Evolutionary conservation across 2,797 vertebrate species (phyloP).

Genomic region (Takifugu ocellatus): DNA sequence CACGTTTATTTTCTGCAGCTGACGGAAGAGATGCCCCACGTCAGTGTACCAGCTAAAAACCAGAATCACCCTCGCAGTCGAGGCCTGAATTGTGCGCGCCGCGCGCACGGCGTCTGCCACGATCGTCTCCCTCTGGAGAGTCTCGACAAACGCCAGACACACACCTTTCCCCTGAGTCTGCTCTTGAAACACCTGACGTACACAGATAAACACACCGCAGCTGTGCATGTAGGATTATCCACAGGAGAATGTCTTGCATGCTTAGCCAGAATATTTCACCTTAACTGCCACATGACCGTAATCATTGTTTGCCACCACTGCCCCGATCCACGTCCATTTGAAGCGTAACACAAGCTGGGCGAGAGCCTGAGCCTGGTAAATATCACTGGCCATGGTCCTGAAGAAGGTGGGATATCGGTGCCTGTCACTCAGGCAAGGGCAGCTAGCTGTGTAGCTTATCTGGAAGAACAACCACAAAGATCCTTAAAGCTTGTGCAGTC

Average conservation of each 20-base stretch:
- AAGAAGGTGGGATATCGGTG: constrained; percentile 57
- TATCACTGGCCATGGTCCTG: constrained; percentile 75
- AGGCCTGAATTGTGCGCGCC: constrained; percentile 66
- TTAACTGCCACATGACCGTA: constrained; percentile 70
- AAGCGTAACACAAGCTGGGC: constrained; percentile 67
- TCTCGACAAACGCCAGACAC: constrained; percentile 73
- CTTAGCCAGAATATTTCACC: constrained; percentile 19
- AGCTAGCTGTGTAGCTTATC: constrained; percentile 74
- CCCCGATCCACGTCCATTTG: constrained; percentile 75
- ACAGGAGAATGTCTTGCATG: too few species aligned
- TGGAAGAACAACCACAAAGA: constrained; percentile 32
- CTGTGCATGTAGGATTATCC: too few species aligned
- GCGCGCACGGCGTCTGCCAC: constrained; percentile 55
- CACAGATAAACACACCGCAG: background rate
- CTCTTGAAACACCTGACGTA: constrained; percentile 48
- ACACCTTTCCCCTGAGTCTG: constrained; percentile 54
- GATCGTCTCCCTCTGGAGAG: constrained; percentile 61
- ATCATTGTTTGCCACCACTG: constrained; percentile 68
- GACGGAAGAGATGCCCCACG: constrained; percentile 62
- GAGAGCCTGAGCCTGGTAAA: constrained; percentile 69
- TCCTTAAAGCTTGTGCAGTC: too few species aligned
- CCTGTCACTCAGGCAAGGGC: constrained; percentile 64
- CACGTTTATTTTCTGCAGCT: constrained; percentile 67
- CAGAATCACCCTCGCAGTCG: constrained; percentile 68
- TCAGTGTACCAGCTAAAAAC: constrained; percentile 71